Conservation (phyloP, 2,797 vertebrate species). For the Propithecus deckenii region DNA sequence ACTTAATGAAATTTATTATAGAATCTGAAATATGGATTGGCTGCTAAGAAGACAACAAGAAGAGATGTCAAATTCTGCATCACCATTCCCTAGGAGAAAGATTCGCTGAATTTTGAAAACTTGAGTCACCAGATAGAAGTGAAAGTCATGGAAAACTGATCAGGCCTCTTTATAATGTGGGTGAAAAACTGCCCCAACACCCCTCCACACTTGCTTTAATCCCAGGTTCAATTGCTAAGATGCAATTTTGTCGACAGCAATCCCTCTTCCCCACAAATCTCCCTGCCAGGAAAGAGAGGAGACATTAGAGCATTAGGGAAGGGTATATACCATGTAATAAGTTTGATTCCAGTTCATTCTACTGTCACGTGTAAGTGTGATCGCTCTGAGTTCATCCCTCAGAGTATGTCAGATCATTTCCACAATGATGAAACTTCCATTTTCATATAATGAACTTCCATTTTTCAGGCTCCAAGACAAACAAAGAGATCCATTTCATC, state of each 20-base stretch:
- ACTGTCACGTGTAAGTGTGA: not conserved
- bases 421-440: not conserved
- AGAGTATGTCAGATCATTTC: not conserved
- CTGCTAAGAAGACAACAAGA: not conserved
- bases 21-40: not conserved
- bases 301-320: not conserved
- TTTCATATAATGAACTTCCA: not conserved
- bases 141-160: not conserved
- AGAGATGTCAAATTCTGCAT: not conserved
- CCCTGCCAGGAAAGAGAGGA: not conserved
- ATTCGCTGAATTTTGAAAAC: not conserved
- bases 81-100: not conserved
- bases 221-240: not conserved
- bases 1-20: not conserved
- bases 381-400: not conserved
- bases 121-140: not conserved
- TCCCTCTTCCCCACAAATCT: not conserved
- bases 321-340: accelerated
- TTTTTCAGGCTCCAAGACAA: not conserved
- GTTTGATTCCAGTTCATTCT: not conserved
- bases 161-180: not conserved
- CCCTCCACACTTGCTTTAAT: not conserved
- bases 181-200: not conserved
- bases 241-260: not conserved
- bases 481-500: not conserved